Evolutionary conservation across 2,888 invertebrate genomes (phyloP), one percentile per base, ranked within the genome.

Genomic region (Phyto melanocephala): DNA sequence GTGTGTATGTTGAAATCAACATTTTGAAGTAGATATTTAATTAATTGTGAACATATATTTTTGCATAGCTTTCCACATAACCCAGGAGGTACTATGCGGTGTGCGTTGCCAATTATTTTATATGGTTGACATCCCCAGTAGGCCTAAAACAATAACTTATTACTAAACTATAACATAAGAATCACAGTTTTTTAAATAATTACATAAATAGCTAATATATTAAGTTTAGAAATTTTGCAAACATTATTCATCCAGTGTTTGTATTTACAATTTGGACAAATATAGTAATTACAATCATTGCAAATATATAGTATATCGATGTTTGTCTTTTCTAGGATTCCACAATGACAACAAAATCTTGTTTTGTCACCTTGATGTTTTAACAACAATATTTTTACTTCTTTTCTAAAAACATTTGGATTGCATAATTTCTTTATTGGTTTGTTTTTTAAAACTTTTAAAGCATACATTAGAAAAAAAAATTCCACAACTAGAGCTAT

Each of bases 401-500:
- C 13, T 13, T 13, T 15, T 35, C 58, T n/a, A 37, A 37, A 58
- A 15, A 8, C 37, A 3, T 58, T 17, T 17, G 58, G 37, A 2
- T 37, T 17, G 0, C 8, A 8, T 37, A 58, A 58, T 7, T 35
- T 15, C 3, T 7, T 37, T 15, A 58, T 3, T 10, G 40, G n/a
- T 10, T 22, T 42, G 6, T 13, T 42, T 40, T 42, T 20, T 42
- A 17, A 62, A 42, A n/a, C n/a, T n/a, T n/a, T n/a, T n/a, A n/a
- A n/a, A n/a, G 42, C 62, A 42, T 62, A 62, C 62, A 62, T 62
- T 40, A 40, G 20, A 13, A 62, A 40, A 62, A n/a, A 40, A 62
- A n/a, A 40, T 35, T 22, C 62, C 62, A n/a, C n/a, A n/a, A 42
- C 62, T 62, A 11, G 13, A 13, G 11, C 62, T 42, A 22, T 62